Conservation (phyloP, 2,888 invertebrate genomes). For the Idaea dimidiata region DNA sequence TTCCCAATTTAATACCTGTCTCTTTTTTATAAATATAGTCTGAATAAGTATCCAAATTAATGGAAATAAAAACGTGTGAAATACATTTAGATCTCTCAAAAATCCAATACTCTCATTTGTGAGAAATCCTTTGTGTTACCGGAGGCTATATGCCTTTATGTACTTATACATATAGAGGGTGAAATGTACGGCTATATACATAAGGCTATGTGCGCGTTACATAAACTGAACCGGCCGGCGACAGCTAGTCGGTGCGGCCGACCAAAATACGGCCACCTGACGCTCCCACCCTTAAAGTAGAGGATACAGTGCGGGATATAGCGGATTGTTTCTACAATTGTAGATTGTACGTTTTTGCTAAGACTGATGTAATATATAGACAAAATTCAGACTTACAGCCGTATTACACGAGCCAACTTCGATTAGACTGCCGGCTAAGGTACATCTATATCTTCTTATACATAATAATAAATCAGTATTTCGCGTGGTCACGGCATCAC, state of each 20-base stretch:
- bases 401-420: no score
- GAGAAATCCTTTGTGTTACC: background rate
- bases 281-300: constrained; percentile 54
- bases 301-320: constrained; percentile 16
- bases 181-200: constrained; percentile 33
- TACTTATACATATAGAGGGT: constrained; percentile 24
- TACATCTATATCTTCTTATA: no score
- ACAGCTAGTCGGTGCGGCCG: constrained; percentile 65
- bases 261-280: constrained; percentile 79
- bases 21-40: background rate
- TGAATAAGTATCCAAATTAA: background rate
- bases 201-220: constrained; percentile 58
- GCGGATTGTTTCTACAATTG: constrained; percentile 19
- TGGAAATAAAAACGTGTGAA: background rate
- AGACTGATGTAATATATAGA: no score
- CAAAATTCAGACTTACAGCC: no score
- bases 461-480: no score
- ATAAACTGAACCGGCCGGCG: constrained; percentile 64
- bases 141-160: constrained; percentile 5
- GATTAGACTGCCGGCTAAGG: no score
- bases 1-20: background rate
- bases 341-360: background rate
- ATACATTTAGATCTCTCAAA: background rate
- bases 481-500: no score
- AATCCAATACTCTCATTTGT: constrained; percentile 1